Percentiles rank a stretch among this genome's conserved stretches.
These are phyloP conservation scores for Colius striatus DNA, from an alignment of 2,113 vertebrate species.

Conservation along the genomic window DNA sequence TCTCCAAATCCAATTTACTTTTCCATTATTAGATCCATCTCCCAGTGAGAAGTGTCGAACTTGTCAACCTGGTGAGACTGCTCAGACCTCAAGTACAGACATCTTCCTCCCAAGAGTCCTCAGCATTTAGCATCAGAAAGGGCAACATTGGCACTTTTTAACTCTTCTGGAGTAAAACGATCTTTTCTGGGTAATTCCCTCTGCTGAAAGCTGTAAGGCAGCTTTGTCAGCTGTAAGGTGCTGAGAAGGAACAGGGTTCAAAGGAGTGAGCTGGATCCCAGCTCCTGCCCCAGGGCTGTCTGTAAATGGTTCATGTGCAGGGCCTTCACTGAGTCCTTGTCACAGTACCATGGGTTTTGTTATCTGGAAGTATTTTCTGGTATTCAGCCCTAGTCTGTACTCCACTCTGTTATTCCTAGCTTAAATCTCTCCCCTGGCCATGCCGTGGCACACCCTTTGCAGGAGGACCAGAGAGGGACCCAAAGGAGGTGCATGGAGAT, in stretches of 20 bases:
- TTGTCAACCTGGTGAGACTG: not conserved
- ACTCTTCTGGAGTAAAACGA: not conserved
- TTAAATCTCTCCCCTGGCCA: not conserved
- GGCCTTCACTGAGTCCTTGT: not conserved
- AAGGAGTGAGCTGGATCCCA: not conserved
- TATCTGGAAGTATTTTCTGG: slow-evolving; percentile 50
- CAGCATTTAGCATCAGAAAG: not conserved
- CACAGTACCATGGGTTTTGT: not conserved
- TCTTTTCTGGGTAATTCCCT: not conserved
- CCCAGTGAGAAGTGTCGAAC: not conserved
- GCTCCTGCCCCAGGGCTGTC: not conserved
- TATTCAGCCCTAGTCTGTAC: slow-evolving; percentile 9
- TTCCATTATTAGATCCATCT: not conserved
- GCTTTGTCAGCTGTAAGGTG: not conserved
- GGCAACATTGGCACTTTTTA: not conserved
- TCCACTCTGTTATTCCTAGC: slow-evolving; percentile 5
- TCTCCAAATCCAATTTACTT: not conserved
- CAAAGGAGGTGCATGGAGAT: not conserved
- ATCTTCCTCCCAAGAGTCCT: rapidly evolving
- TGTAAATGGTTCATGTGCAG: rapidly evolving
- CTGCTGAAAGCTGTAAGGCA: rapidly evolving
- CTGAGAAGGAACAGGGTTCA: not conserved
- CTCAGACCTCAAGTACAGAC: not conserved
- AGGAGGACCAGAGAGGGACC: not conserved
- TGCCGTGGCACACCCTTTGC: not conserved